Evolutionary conservation across 2,113 vertebrate species (phyloP), one percentile per base, ranked within the genome.

Genomic region (Glaucidium brasilianum): DNA sequence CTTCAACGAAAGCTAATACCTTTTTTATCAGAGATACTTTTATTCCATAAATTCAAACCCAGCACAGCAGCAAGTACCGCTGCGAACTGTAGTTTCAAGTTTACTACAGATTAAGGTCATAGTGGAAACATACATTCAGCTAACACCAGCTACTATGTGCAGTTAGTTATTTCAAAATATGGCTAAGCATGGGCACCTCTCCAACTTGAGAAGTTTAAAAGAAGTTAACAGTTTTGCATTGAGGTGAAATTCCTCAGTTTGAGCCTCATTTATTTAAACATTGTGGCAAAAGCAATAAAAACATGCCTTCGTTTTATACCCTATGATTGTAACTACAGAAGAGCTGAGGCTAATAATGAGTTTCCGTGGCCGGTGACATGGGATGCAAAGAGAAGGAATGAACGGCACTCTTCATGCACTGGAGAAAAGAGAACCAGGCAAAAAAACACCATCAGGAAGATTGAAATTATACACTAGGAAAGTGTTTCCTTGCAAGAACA

Each of bases 181-280:
- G 14, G 27, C 15, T 8, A 47, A 59, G 62, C 55, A n/a, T 2
- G 21, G 27, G 21, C 43, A n/a, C 41, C 20, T 76, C 39, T 43
- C 14, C 14, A 26, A 9, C 43, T 71, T n/a, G n/a, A n/a, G n/a
- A n/a, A n/a, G n/a, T n/a, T n/a, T n/a, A n/a, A n/a, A n/a, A n/a
- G n/a, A n/a, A n/a, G n/a, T n/a, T n/a, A n/a, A 62, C 22, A 11
- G 7, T n/a, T 85, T 80, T 1, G 1, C 32, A 34, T 0, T 13
- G 43, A 56, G 27, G 25, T 25, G 14, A 50, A 91, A 45, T 27
- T 26, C 10, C 19, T 71, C 30, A 8, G 6, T 49, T 68, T 43
- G n/a, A 76, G 52, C 39, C 27, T 50, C 27, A 5, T 18, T 11
- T 69, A 52, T 59, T 37, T 43, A 59, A 49, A n/a, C 26, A 10